Base-by-base conservation (phyloP, 1,140 invertebrate genomes). In the Apolygus lucorum region DNA sequence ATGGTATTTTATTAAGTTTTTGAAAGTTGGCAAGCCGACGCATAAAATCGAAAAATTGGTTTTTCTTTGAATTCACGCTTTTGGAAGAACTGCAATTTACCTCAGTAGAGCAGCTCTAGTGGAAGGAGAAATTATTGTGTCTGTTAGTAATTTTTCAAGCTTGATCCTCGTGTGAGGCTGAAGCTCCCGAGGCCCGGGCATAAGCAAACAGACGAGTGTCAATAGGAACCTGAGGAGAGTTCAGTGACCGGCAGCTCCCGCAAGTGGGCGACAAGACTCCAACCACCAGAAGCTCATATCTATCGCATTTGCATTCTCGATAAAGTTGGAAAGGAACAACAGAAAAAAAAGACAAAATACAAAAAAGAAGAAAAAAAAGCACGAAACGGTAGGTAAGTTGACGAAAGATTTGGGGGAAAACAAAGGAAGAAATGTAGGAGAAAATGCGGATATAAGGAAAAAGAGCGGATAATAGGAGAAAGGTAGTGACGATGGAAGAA, bases 221-320 rank as follows among this genome's bases (percentile, higher is more conserved):
- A 59, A 59, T 59, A 59, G 54, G 54, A 59, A 24, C 11, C 54
- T 22, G 54, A 59, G 54, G 34, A 42, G 34, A 59, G 54, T 13
- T 59, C 54, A 59, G 4, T 24, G 54, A 24, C 54, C 54, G 13
- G 54, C 2, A 22, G 34, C 34, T n/a, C n/a, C n/a, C 11, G 54
- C 54, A 59, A 59, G 54, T 59, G 54, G 54, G 54, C 54, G 54
- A 21, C 54, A 8, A n/a, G n/a, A n/a, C n/a, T n/a, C n/a, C n/a
- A n/a, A 42, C 4, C 34, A 42, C 34, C 34, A 42, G 34, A 42
- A 42, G 34, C 34, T 8, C 34, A 42, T 42, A 42, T 42, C 34
- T 17, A 42, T 42, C 34, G 4, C 34, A 42, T 42, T 42, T 42
- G 34, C 34, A 42, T 42, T 42, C 34, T 17, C 34, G 34, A 42